Evolutionary conservation across 2,113 vertebrate genomes (phyloP).

Genomic region (Aix galericulata): DNA sequence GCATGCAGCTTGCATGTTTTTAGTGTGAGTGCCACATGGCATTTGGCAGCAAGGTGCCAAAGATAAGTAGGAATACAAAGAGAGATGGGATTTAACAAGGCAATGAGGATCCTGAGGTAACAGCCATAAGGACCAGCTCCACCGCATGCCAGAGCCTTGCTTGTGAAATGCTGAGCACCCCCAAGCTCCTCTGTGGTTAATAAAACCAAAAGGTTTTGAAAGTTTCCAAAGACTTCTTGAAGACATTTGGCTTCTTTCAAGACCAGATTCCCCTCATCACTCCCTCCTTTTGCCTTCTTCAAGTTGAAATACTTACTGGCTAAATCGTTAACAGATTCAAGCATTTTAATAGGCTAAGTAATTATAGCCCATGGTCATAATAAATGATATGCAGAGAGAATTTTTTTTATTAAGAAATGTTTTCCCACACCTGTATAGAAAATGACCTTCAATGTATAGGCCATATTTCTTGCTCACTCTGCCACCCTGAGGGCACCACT

Average conservation of each 20-base stretch:
- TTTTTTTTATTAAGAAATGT: conserved; percentile 33
- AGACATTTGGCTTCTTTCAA: background rate
- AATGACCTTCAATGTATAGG: conserved; percentile 23
- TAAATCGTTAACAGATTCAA: conserved; percentile 23
- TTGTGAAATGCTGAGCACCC: background rate
- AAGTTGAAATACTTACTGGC: background rate
- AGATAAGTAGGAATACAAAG: background rate
- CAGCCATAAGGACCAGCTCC: background rate
- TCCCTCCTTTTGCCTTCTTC: background rate
- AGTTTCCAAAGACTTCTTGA: background rate
- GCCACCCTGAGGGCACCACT: background rate
- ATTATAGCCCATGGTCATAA: conserved; percentile 48
- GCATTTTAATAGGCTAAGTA: conserved; percentile 37
- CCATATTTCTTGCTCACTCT: conserved; percentile 13
- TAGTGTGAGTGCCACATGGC: background rate
- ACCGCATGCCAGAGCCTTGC: background rate
- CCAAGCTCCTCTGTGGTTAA: background rate
- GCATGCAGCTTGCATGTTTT: background rate
- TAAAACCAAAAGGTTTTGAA: background rate
- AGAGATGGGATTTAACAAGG: background rate
- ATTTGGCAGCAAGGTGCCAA: background rate
- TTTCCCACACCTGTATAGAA: background rate
- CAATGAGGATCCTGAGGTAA: background rate
- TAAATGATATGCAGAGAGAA: background rate
- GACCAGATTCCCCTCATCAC: background rate